Percentiles rank a stretch among this genome's conserved stretches.
These are phyloP conservation scores for Aphrocallistes beatrix DNA, from an alignment of 37 sponge, comb jelly and placozoan genomes.

Conservation along the genomic window DNA sequence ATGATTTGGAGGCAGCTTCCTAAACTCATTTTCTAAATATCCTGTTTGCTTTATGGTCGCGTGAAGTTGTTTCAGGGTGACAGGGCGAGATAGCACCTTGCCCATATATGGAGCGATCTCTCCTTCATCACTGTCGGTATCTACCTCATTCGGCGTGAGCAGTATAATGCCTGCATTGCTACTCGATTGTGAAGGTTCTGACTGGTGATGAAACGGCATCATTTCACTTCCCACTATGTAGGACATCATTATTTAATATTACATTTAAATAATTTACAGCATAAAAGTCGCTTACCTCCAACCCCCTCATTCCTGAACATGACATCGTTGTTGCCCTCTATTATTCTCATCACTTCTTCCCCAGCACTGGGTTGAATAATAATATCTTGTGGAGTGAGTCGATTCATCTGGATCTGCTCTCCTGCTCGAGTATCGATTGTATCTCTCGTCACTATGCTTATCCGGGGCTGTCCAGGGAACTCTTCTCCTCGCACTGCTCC, in stretches of 20 bases:
- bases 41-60: slow-evolving; percentile 46
- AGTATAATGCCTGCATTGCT: neutral
- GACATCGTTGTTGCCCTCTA: neutral
- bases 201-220: neutral
- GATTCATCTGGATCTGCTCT: neutral
- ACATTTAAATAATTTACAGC: neutral
- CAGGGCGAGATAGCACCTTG: slow-evolving; percentile 49
- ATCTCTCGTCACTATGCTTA: neutral
- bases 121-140: neutral
- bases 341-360: neutral
- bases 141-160: neutral
- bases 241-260: no score
- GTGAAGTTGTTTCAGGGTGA: slow-evolving; percentile 43
- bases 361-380: neutral
- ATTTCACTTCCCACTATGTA: neutral
- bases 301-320: neutral
- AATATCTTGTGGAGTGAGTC: neutral
- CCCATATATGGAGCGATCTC: slow-evolving; percentile 3
- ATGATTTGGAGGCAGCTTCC: slow-evolving; percentile 41
- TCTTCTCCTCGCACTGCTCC: neutral
- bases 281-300: neutral
- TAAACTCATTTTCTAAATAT: slow-evolving; percentile 51
- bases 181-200: neutral
- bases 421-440: neutral
- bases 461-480: neutral